These are phyloP conservation scores for Leptocoma aspasia DNA, from an alignment of 2,113 vertebrate species.

Conservation along the genomic window DNA sequence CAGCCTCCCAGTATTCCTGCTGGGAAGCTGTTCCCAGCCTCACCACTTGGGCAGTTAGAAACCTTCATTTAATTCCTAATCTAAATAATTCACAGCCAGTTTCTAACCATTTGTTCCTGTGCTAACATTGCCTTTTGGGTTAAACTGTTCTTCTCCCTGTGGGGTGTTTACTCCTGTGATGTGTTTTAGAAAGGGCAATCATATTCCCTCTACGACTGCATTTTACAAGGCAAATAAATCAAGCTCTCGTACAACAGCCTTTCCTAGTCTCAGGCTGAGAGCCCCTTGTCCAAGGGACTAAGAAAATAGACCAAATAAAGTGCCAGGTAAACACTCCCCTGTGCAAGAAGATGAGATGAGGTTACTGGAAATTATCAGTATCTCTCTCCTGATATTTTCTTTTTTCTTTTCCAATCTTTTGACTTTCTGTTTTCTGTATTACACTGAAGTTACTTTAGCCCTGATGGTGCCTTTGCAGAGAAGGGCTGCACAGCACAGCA, in stretches of 20 bases:
- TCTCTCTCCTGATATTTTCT: neutral
- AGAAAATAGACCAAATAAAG: neutral
- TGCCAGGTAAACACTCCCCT: neutral
- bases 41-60: neutral
- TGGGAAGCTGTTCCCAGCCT: neutral
- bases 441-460: neutral
- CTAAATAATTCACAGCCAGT: constrained; percentile 47
- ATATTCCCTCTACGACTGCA: neutral
- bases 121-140: constrained; percentile 40
- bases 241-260: neutral
- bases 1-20: neutral
- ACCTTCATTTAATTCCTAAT: constrained; percentile 5
- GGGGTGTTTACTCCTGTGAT: neutral
- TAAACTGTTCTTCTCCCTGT: constrained; percentile 24
- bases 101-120: constrained; percentile 32
- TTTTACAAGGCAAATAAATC: constrained; percentile 41
- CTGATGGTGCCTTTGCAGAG: neutral
- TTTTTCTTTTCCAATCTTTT: neutral
- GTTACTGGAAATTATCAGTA: neutral
- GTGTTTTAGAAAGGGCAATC: constrained; percentile 48
- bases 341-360: neutral
- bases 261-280: neutral
- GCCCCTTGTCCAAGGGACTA: neutral
- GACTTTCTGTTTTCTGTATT: neutral
- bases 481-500: neutral